Base-by-base conservation (phyloP, 1,140 invertebrate species). In the Brachionus koreanus region DNA sequence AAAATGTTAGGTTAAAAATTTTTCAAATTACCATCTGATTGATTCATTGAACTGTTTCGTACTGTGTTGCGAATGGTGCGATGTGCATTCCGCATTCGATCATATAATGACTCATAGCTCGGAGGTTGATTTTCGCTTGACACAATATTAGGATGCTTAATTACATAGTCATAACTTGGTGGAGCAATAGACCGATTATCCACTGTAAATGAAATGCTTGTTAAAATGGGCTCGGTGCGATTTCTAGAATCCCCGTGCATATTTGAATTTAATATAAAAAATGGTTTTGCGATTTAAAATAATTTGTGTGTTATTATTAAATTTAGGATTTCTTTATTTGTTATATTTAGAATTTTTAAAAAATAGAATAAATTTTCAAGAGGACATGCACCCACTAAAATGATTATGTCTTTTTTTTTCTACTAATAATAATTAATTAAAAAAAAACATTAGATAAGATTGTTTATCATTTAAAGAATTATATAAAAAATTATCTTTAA, bases 31-130 rank as follows among this genome's bases (percentile, higher is more conserved):
- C 33, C 16, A 16, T n/a, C 6, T 29, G 23, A 25, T 9, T 35
- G 12, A 13, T 25, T 19, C 23, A 2, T 46, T 29, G 25, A n/a
- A 23, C 12, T 7, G 16, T 74, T 49, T 19, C 42, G 39, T 19
- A 74, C 42, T 23, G 69, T 74, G 39, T 46, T 46, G 3, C 69
- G 37, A 25, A 74, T 46, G 25, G 69, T 74, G 19, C 69, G 39
- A 25, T 74, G 69, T 9, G 69, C 69, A 74, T 46, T 74, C 13
- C 42, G 37, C 12, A 74, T 25, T 74, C 42, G 16, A 74, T 74
- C 43, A 74, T 74, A 74, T 46, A 74, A 74, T 35, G 39, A 74
- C 39, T 74, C 69, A 46, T 74, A 74, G 10, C 16, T 74, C 12
- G 69, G 69, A 1, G 69, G 69, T 49, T 74, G 69, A 46, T 25